Base-by-base conservation (phyloP, 2,113 vertebrate genomes). In the Macrotus californicus region DNA sequence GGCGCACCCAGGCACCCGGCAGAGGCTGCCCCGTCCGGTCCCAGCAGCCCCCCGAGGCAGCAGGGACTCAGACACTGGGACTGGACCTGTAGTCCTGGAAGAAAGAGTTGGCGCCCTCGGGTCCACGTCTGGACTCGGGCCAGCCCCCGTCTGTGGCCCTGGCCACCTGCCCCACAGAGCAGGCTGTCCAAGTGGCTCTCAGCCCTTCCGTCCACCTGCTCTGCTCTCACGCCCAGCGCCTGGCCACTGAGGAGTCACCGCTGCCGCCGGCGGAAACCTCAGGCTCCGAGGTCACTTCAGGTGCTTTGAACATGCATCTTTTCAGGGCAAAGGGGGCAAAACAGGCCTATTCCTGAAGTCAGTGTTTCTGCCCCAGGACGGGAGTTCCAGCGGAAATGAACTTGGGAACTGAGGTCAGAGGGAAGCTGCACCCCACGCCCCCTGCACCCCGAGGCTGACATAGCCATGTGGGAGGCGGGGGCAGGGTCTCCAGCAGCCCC, bases 211-310 rank as follows among this genome's bases (percentile, higher is more conserved):
- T n/a, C 16, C 50, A 41, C 29, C 2, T 4, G 0, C 5, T 16
- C 31, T 24, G 56, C 36, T 67, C 7, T 9, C 36, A 2, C 2
- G 5, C 15, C 61, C 21, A 15, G 5, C 24, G 29, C 46, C 56
- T 1, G 6, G 41, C 31, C 61, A 36, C 21, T 11, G 34, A 15
- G 3, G 7, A 0, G 26, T 61, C 22, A 6, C 50, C 5, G 1
- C 67, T 7, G 56, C 29, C 2, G 2, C 43, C 48, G 1, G 0
- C 43, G 10, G 19, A 43, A 67, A 0, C 14, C 36, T 2, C 8
- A 24, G 36, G 70, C 73, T 2, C 73, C 31, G 0, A 2, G 31
- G 84, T 73, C 93, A 9, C 59, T 15, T 18, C 36, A 92, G 72
- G 26, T 46, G 12, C 54, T 70, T 59, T 50, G 31, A 59, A 39